Conservation (phyloP, 1,140 invertebrate species). For the Ylistrum balloti region DNA sequence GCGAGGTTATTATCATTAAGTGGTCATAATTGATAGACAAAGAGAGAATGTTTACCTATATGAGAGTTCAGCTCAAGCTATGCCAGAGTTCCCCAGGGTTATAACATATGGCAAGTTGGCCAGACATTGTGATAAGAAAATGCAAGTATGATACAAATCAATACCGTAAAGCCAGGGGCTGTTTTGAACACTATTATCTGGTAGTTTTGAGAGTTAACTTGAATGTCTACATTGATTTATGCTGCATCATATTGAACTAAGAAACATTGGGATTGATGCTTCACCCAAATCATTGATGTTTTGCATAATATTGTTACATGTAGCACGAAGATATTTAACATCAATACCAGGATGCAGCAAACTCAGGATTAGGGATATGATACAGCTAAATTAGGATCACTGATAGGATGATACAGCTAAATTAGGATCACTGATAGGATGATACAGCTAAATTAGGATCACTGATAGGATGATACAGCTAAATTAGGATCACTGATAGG, state of each 20-base stretch:
- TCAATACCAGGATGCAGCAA: background rate
- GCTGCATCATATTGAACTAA: background rate
- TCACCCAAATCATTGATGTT: too few species aligned
- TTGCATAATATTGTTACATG: too few species aligned
- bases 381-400: background rate
- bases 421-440: background rate
- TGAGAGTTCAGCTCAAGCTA: background rate
- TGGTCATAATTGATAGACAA: background rate
- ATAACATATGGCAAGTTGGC: background rate
- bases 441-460: background rate
- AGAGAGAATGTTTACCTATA: background rate
- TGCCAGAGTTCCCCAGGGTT: background rate
- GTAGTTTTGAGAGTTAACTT: background rate
- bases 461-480: too few species aligned
- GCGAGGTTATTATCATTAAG: background rate
- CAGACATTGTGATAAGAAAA: constrained; percentile 34
- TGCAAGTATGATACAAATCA: background rate
- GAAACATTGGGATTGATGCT: too few species aligned
- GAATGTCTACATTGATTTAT: background rate
- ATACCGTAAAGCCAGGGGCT: background rate
- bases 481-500: background rate
- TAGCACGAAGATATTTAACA: too few species aligned
- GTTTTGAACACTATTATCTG: background rate
- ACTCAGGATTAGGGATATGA: background rate
- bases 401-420: background rate